Conservation (phyloP, 2,113 vertebrate species). For the Colaptes auratus region DNA sequence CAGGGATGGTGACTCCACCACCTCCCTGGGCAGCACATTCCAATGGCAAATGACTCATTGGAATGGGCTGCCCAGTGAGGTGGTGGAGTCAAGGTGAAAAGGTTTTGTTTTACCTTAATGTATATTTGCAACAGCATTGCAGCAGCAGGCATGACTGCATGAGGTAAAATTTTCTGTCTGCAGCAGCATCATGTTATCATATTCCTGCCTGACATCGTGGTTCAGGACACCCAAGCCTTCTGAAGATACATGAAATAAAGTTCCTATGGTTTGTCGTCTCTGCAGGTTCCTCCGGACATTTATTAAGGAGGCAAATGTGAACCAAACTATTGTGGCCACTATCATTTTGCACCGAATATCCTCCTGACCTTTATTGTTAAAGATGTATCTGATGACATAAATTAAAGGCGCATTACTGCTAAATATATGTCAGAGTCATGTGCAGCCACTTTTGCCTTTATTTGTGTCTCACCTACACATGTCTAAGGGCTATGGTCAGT, state of each 20-base stretch:
- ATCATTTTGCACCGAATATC: not conserved
- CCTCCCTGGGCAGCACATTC: no score
- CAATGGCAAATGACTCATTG: no score
- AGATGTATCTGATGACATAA: not conserved
- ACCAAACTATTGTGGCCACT: not conserved
- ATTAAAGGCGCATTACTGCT: not conserved
- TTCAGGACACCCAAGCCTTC: not conserved
- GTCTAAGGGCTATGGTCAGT: not conserved
- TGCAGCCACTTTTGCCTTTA: not conserved
- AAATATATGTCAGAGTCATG: not conserved
- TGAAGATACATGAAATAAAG: not conserved
- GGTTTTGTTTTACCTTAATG: not conserved
- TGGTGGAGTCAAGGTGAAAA: no score
- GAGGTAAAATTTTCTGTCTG: not conserved
- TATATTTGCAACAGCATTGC: not conserved
- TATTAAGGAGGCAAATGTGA: not conserved
- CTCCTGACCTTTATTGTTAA: not conserved
- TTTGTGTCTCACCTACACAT: not conserved
- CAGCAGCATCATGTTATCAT: not conserved
- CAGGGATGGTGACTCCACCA: no score
- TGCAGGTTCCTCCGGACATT: not conserved
- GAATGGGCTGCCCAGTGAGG: no score
- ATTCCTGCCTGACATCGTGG: not conserved
- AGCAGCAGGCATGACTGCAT: not conserved
- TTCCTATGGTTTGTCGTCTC: not conserved